phyloP scores from a whole-genome alignment of 2,113 vertebrate species.

The Zootoca vivipara region DNA sequence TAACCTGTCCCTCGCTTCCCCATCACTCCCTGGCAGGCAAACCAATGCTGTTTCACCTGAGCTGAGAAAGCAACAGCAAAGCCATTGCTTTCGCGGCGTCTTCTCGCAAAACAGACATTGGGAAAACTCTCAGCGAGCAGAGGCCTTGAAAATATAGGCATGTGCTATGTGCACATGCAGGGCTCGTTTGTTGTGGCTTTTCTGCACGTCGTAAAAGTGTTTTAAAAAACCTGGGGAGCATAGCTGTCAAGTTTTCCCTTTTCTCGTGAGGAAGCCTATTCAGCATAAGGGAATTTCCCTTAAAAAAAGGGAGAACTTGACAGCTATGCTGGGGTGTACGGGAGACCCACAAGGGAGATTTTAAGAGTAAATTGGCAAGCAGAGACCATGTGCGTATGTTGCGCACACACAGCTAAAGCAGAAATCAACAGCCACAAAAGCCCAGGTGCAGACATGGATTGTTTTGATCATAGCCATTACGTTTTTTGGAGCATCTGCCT shows the following conservation, averaged over 20 bases:
- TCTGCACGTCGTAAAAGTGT: background rate
- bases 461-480: background rate
- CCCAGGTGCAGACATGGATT: background rate
- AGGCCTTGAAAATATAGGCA: background rate
- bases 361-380: background rate
- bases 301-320: too few species aligned
- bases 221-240: too few species aligned
- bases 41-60: background rate
- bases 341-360: too few species aligned
- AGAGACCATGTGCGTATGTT: too few species aligned
- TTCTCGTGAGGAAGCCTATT: too few species aligned
- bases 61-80: background rate
- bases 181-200: background rate
- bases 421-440: background rate
- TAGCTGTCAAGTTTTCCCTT: too few species aligned
- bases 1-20: conserved; percentile 75
- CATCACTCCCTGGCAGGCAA: conserved; percentile 15
- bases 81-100: too few species aligned
- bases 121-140: background rate
- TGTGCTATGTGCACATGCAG: background rate
- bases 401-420: background rate
- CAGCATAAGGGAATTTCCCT: too few species aligned
- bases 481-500: background rate
- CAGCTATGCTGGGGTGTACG: too few species aligned
- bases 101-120: background rate